Percentiles rank a stretch among this genome's conserved stretches.
phyloP scores from a whole-genome alignment of 1,140 invertebrate species.

The Meloidogyne exigua region DNA sequence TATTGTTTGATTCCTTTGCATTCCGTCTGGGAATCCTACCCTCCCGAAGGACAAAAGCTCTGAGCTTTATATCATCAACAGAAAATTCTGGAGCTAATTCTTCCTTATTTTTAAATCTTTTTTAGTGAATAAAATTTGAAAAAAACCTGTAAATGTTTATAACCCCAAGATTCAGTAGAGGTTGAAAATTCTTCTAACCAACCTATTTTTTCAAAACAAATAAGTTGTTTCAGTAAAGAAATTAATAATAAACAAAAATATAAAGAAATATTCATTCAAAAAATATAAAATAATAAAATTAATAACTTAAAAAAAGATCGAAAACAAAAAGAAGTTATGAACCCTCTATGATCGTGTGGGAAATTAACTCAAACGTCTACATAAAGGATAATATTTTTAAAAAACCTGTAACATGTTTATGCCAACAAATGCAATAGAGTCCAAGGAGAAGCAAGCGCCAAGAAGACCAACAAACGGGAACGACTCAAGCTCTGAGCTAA shows the following conservation, averaged over 20 bases:
- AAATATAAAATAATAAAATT: not conserved
- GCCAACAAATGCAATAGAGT: no score
- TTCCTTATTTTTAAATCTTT: not conserved
- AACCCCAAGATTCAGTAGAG: constrained; percentile 19
- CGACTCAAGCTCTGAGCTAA: no score
- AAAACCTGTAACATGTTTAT: no score
- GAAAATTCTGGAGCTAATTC: constrained; percentile 9
- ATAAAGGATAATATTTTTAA: no score
- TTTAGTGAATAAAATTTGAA: not conserved
- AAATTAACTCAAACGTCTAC: no score
- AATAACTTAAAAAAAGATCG: no score
- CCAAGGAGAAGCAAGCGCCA: no score
- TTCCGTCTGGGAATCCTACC: constrained; percentile 17
- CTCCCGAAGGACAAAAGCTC: not conserved
- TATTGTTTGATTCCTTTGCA: not conserved
- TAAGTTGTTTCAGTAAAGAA: not conserved
- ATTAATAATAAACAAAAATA: no score
- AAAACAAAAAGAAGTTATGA: no score
- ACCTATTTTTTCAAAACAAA: constrained; percentile 17
- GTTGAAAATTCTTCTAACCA: not conserved
- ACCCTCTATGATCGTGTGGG: no score
- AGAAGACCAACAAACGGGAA: no score
- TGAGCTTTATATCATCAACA: not conserved
- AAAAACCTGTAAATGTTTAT: constrained; percentile 19
- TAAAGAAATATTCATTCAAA: no score